phyloP scores from a whole-genome alignment of 2,888 invertebrate species.

The Ectemnius lituratus region DNA sequence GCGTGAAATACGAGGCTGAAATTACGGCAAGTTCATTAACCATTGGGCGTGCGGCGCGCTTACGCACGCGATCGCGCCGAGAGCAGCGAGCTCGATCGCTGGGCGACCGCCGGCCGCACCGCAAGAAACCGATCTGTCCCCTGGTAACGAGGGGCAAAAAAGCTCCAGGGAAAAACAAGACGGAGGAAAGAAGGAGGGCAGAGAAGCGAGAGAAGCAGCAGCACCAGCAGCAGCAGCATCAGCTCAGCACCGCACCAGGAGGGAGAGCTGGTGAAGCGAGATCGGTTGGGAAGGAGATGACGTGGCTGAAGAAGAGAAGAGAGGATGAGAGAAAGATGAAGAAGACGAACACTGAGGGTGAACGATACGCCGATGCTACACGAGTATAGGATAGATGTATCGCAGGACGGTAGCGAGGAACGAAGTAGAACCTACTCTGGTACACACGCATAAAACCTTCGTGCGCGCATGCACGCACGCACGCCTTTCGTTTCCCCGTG shows the following conservation, averaged over 20 bases:
- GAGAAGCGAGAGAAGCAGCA: background rate
- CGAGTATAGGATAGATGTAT: slow-evolving; percentile 36
- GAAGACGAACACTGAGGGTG: slow-evolving; percentile 21
- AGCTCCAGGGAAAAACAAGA: slow-evolving; percentile 25
- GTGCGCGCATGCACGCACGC: background rate
- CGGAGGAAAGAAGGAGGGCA: slow-evolving; percentile 9
- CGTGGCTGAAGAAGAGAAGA: slow-evolving; percentile 3
- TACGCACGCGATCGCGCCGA: slow-evolving; percentile 55
- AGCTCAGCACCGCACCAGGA: slow-evolving; percentile 1
- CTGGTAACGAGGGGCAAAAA: slow-evolving; percentile 34
- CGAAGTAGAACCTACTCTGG: background rate
- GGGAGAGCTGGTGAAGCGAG: slow-evolving; percentile 10
- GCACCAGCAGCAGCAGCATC: background rate
- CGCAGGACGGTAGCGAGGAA: slow-evolving; percentile 3
- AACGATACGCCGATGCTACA: slow-evolving; percentile 19
- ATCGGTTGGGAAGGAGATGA: background rate
- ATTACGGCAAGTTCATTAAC: slow-evolving; percentile 61
- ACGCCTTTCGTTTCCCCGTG: too few relatives aligned
- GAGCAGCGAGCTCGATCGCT: too few relatives aligned
- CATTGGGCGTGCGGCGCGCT: slow-evolving; percentile 47
- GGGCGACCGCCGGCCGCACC: slow-evolving; percentile 19
- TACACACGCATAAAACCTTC: background rate
- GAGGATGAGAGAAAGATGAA: slow-evolving; percentile 24
- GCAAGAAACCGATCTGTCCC: slow-evolving; percentile 59
- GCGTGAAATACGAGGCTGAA: slow-evolving; percentile 46